These are phyloP conservation scores for Papilio protenor DNA, from an alignment of 2,888 invertebrate species.

Conservation along the genomic window DNA sequence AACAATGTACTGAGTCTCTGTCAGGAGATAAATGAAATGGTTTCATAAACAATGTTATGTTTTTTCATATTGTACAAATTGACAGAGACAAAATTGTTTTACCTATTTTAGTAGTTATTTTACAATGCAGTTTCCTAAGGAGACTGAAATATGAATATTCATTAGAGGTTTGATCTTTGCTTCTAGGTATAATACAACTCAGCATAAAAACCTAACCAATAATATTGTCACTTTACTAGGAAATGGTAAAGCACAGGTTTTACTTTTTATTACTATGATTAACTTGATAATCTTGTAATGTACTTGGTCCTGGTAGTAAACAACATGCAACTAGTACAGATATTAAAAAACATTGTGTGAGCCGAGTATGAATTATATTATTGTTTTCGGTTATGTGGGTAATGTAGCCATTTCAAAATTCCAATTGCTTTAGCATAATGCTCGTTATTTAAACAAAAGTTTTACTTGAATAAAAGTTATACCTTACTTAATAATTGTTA, in stretches of 20 bases:
- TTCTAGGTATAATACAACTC: not conserved
- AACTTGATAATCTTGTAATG: not conserved
- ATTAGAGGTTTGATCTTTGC: not conserved
- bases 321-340: not conserved
- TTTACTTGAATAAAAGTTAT: not conserved
- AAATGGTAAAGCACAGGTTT: not conserved
- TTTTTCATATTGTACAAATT: not conserved
- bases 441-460: not conserved
- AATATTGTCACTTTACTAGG: not conserved
- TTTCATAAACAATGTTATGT: conserved; percentile 33
- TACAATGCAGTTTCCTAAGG: not conserved
- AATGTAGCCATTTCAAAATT: too few relatives aligned
- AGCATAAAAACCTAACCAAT: not conserved
- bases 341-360: not conserved
- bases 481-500: not conserved
- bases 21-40: conserved; percentile 48
- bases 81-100: not conserved
- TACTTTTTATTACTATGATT: not conserved
- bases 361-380: not conserved
- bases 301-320: not conserved
- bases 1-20: conserved; percentile 36
- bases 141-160: not conserved
- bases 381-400: not conserved
- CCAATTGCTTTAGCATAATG: too few relatives aligned
- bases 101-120: not conserved